These are phyloP conservation scores for Pedionomus torquatus DNA, from an alignment of 2,113 vertebrate species.

Conservation along the genomic window DNA sequence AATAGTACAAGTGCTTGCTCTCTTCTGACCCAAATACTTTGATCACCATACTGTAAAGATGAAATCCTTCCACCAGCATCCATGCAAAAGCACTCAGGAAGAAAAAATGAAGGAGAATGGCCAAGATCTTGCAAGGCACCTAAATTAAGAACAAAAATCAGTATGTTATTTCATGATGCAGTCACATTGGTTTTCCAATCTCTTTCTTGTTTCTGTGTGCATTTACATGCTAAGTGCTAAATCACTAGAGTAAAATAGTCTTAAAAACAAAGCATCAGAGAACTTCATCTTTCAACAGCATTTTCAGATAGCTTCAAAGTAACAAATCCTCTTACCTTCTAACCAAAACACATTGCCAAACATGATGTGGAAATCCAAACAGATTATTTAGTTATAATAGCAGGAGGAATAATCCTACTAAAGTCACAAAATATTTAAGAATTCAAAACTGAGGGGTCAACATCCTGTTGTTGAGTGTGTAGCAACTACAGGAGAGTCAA, in stretches of 20 bases:
- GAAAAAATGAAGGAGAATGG: constrained; percentile 93
- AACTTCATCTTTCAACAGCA: neutral
- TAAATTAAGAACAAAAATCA: constrained; percentile 44
- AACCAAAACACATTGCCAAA: neutral
- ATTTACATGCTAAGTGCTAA: neutral
- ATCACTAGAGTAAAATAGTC: neutral
- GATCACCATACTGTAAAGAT: constrained; percentile 96
- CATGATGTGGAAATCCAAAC: neutral
- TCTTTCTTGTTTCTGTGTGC: neutral
- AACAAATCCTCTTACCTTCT: neutral
- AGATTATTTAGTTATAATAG: neutral
- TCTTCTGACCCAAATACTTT: constrained; percentile 95
- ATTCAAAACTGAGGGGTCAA: neutral
- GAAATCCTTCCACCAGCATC: constrained; percentile 97
- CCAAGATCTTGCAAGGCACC: constrained; percentile 90
- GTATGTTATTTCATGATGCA: neutral
- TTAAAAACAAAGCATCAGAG: neutral
- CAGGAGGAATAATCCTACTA: neutral
- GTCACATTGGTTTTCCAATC: neutral
- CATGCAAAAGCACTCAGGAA: constrained; percentile 94
- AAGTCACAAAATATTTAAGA: neutral
- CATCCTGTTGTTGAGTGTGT: neutral
- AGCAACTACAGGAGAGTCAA: neutral
- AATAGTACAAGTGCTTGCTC: constrained; percentile 93
- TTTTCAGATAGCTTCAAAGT: neutral